Evolutionary conservation across 2,797 vertebrate genomes (phyloP).

Genomic region (Gouania willdenowi): DNA sequence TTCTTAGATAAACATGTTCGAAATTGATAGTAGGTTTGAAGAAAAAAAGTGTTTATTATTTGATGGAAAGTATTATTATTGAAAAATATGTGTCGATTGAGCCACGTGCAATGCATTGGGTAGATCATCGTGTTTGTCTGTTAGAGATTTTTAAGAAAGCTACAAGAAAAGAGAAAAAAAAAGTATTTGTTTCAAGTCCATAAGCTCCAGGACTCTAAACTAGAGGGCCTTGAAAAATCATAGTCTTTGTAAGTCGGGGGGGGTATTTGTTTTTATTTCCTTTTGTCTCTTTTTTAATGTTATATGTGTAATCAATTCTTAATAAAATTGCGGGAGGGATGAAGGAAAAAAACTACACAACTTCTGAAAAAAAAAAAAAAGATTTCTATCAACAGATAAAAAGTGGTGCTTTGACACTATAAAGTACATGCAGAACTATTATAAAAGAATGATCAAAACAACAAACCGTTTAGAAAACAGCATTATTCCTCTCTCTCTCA

Average conservation of each 20-base stretch:
- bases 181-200: slow-evolving; percentile 87
- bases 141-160: slow-evolving; percentile 85
- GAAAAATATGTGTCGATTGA: slow-evolving; percentile 83
- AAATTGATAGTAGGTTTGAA: slow-evolving; percentile 69
- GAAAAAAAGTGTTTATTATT: slow-evolving; percentile 71
- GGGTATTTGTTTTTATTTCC: slow-evolving; percentile 78
- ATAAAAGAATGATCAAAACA: slow-evolving; percentile 81
- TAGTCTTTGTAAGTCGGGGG: slow-evolving; percentile 83
- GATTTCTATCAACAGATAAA: slow-evolving; percentile 68
- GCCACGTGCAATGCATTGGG: slow-evolving; percentile 92
- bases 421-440: slow-evolving; percentile 82
- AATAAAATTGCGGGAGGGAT: slow-evolving; percentile 83
- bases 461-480: slow-evolving; percentile 78
- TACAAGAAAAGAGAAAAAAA: slow-evolving; percentile 77
- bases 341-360: slow-evolving; percentile 83
- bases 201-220: slow-evolving; percentile 89
- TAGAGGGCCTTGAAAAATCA: slow-evolving; percentile 78
- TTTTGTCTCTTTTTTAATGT: slow-evolving; percentile 77
- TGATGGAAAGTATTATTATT: slow-evolving; percentile 81
- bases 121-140: slow-evolving; percentile 90
- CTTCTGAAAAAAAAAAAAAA: slow-evolving; percentile 66
- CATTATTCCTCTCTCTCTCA: slow-evolving; percentile 78
- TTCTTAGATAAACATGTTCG: slow-evolving; percentile 62
- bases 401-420: slow-evolving; percentile 86
- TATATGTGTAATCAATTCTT: slow-evolving; percentile 82